These are phyloP conservation scores for Sebastiscus tertius DNA, from an alignment of 2,797 vertebrate species.

Conservation along the genomic window DNA sequence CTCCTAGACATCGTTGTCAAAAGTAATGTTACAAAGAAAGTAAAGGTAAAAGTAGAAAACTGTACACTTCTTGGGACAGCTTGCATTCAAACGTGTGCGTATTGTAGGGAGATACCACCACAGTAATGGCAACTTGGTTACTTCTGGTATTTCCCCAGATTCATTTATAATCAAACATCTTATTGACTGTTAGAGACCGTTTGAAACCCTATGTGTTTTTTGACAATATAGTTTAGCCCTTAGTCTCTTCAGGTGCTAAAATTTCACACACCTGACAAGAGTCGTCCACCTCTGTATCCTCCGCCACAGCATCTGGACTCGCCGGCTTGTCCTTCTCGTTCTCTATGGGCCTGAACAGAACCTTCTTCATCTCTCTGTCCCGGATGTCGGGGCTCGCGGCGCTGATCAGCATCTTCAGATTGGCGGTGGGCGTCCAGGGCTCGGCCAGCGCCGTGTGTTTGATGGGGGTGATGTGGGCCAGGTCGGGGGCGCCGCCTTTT, in stretches of 20 bases:
- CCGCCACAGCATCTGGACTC: conserved; percentile 72
- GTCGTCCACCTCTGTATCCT: conserved; percentile 74
- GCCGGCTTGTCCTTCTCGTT: conserved; percentile 81
- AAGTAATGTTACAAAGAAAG: too few relatives aligned
- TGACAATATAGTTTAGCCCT: neutral
- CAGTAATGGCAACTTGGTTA: too few relatives aligned
- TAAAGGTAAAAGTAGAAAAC: too few relatives aligned
- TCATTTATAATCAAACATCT: too few relatives aligned
- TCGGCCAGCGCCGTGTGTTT: conserved; percentile 80
- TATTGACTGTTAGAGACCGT: neutral
- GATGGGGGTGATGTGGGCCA: conserved; percentile 88
- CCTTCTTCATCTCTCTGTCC: conserved; percentile 93
- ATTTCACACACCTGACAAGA: conserved; percentile 79
- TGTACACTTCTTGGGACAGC: too few relatives aligned
- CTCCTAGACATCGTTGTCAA: too few relatives aligned
- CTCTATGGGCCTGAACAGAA: conserved; percentile 91
- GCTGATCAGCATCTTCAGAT: conserved; percentile 94
- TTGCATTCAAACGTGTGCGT: too few relatives aligned
- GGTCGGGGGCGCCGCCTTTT: conserved; percentile 82
- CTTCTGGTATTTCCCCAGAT: too few relatives aligned
- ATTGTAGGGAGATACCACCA: too few relatives aligned
- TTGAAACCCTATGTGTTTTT: neutral
- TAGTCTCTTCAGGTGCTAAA: neutral
- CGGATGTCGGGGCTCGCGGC: conserved; percentile 94
- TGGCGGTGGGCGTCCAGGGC: conserved; percentile 93